Evolutionary conservation across 2,888 invertebrate genomes (phyloP), one percentile per base, ranked within the genome.

Genomic region (Argyra leucocephala): DNA sequence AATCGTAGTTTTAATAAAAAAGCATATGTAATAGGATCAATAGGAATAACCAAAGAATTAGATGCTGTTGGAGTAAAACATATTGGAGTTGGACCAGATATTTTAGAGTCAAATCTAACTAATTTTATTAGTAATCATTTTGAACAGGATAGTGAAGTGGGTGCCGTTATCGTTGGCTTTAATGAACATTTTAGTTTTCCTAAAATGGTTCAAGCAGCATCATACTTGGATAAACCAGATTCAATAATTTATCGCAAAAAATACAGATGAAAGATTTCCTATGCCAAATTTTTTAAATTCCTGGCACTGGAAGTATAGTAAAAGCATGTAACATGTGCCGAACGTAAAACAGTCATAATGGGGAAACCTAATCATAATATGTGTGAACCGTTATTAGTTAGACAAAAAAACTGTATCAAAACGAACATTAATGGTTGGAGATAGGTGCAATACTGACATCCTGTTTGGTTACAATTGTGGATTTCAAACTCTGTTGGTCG

Each of bases 151-250:
- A 83, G 86, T 0, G 89, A 91, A 71, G 88, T 98, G 23, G 93
- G 92, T 0, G 97, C 96, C 58, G 98, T 99, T 0, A 84, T 97
- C 24, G 93, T 97, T 57, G 97, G 96, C 2, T 96, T 95, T 77
- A 98, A 99, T 80, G 88, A 90, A 69, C 88, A 96, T 77, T 87
- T 98, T 73, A 93, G 91, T 75, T 96, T 91, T 76, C 86, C 89
- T 0, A 98, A 98, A 81, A 85, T 97, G 75, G 83, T 92, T 75
- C 94, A 93, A 79, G 97, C 97, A 1, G 90, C 92, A 1, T 89
- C 89, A 31, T 98, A 98, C 78, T 83, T 96, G 1, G 84, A 85
- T 24, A 83, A 91, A 71, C 87, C 88, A 0, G 83, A 88, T 22
- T 89, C 91, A 72, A 76, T 91, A n/a, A 61, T 98, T 96, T 76